Percentiles rank a stretch among this genome's conserved stretches.
Conservation (phyloP, 2,113 vertebrate species). For the Callipepla californica region DNA sequence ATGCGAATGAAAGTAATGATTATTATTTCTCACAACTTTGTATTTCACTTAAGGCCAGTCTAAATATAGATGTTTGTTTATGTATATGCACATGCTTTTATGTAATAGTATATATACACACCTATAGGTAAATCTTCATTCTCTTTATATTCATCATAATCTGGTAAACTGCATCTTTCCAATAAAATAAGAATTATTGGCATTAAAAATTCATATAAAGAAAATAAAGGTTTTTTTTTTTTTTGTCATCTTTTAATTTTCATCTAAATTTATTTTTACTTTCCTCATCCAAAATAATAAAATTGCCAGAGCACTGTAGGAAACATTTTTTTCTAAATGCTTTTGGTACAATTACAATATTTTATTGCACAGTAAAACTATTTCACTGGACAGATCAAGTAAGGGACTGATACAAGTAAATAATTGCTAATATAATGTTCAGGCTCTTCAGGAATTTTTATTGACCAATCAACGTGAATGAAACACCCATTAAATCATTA, state of each 20-base stretch:
- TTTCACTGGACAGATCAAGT: not conserved
- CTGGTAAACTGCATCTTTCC: not conserved
- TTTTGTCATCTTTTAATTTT: not conserved
- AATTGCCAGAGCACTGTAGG: not conserved
- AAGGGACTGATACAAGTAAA: not conserved
- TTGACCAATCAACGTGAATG: not conserved
- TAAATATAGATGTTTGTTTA: not conserved
- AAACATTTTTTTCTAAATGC: not conserved
- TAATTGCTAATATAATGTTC: not conserved
- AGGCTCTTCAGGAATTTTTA: not conserved
- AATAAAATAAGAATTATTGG: not conserved
- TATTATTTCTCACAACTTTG: not conserved
- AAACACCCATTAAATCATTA: not conserved
- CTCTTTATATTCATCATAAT: not conserved
- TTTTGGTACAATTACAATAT: not conserved
- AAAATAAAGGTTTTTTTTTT: too few species aligned
- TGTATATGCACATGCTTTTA: not conserved
- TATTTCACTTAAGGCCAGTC: not conserved
- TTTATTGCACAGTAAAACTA: not conserved
- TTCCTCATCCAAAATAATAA: not conserved
- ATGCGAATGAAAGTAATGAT: not conserved
- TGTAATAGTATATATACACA: not conserved
- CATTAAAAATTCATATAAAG: not conserved
- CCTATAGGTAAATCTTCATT: not conserved
- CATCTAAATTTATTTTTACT: not conserved